A percentile compares a stretch with the other conserved stretches of the same genome.
Conservation (phyloP, 2,888 invertebrate genomes). For the Xestia rhomboidea region DNA sequence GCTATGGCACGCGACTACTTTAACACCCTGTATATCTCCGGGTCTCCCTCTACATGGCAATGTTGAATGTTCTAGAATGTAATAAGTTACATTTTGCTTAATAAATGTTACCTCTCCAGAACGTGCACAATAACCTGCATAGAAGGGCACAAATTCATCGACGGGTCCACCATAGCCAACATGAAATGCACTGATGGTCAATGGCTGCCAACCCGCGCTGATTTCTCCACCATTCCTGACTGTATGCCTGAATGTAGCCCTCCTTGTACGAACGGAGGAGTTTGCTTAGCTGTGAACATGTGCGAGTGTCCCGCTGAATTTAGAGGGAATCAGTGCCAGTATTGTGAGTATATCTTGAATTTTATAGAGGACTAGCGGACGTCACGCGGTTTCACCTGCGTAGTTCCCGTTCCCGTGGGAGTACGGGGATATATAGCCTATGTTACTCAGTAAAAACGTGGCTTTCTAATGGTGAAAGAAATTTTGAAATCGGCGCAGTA, state of each 20-base stretch:
- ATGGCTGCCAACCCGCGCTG: conserved; percentile 93
- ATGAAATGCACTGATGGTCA: conserved; percentile 93
- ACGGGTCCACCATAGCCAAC: conserved; percentile 92
- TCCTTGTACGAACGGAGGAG: conserved; percentile 94
- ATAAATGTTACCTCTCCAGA: conserved; percentile 78
- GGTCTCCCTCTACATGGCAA: not conserved
- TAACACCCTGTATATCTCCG: too few relatives aligned
- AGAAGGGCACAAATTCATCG: conserved; percentile 93
- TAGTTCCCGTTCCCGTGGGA: too few relatives aligned
- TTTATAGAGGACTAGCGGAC: too few relatives aligned
- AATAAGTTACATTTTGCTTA: not conserved
- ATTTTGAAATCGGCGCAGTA: too few relatives aligned
- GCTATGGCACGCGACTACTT: too few relatives aligned
- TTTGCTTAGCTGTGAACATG: conserved; percentile 94
- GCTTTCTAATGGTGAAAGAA: too few relatives aligned
- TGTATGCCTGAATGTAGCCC: conserved; percentile 92
- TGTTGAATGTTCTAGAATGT: not conserved
- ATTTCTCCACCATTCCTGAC: conserved; percentile 92
- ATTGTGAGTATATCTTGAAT: conserved; percentile 80
- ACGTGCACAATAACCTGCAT: conserved; percentile 92
- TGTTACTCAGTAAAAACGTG: too few relatives aligned
- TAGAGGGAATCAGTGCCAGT: conserved; percentile 94
- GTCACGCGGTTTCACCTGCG: too few relatives aligned
- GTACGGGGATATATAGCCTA: too few relatives aligned
- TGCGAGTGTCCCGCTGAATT: conserved; percentile 94